Percentiles rank a stretch among this genome's conserved stretches.
Conservation (phyloP, 2,113 vertebrate genomes). For the Trogon surrucura region DNA sequence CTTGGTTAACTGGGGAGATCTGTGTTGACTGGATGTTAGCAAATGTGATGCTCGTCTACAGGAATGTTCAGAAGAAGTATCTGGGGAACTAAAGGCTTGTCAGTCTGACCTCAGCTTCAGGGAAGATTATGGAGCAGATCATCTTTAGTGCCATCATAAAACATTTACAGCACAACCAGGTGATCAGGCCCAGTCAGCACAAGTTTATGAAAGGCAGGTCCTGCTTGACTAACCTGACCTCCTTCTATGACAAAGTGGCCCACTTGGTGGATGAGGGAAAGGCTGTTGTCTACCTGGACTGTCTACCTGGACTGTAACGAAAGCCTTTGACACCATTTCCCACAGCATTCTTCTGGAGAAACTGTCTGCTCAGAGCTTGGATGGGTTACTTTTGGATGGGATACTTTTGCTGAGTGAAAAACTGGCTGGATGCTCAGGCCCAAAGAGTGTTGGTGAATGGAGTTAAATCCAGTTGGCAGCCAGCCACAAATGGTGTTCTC, state of each 20-base stretch:
- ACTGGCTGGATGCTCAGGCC: no score
- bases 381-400: no score
- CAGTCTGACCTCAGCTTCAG: fast-evolving
- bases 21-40: background rate
- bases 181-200: background rate
- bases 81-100: background rate
- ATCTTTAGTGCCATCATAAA: fast-evolving
- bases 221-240: background rate
- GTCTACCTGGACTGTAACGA: no score
- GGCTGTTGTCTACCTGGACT: background rate
- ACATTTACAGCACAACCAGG: fast-evolving
- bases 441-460: background rate
- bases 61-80: background rate
- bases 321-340: no score
- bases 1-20: background rate
- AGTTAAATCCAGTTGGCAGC: background rate
- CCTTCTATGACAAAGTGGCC: background rate
- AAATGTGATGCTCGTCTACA: background rate
- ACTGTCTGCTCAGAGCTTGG: no score
- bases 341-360: no score
- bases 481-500: fast-evolving
- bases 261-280: fast-evolving
- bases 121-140: background rate
- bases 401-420: no score
- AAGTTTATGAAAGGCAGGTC: background rate